phyloP scores from a whole-genome alignment of 2,113 vertebrate species.

The Hippocampus barbouri region DNA sequence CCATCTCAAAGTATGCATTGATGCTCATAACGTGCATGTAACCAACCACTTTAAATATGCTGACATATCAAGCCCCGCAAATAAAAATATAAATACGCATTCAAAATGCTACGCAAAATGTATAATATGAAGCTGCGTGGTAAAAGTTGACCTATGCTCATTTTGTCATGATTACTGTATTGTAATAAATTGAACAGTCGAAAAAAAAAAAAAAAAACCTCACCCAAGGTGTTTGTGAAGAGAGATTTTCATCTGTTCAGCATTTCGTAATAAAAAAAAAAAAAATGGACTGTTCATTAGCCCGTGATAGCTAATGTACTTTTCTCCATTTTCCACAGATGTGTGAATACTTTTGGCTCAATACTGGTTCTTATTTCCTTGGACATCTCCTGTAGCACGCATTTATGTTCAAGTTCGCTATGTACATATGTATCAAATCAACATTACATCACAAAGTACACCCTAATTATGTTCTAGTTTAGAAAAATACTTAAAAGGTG shows the following conservation, averaged over 20 bases:
- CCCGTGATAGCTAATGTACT: slow-evolving; percentile 17
- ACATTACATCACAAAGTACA: neutral
- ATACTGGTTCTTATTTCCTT: slow-evolving; percentile 9
- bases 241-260: neutral
- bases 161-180: neutral
- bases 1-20: slow-evolving; percentile 21
- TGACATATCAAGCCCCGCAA: neutral
- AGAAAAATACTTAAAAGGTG: slow-evolving; percentile 12
- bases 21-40: slow-evolving; percentile 31
- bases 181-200: neutral
- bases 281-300: slow-evolving; percentile 1
- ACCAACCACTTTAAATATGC: neutral
- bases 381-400: neutral
- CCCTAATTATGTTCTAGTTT: neutral
- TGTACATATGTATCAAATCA: neutral
- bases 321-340: neutral
- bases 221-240: neutral
- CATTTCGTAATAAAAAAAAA: neutral
- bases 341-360: slow-evolving; percentile 5
- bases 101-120: slow-evolving; percentile 20
- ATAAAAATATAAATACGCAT: slow-evolving; percentile 24
- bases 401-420: slow-evolving; percentile 2
- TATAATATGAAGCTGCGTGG: slow-evolving; percentile 7
- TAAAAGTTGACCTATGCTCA: neutral
- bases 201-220: neutral